Base-by-base conservation (phyloP, 2,797 vertebrate genomes). In the Podarcis siculus region DNA sequence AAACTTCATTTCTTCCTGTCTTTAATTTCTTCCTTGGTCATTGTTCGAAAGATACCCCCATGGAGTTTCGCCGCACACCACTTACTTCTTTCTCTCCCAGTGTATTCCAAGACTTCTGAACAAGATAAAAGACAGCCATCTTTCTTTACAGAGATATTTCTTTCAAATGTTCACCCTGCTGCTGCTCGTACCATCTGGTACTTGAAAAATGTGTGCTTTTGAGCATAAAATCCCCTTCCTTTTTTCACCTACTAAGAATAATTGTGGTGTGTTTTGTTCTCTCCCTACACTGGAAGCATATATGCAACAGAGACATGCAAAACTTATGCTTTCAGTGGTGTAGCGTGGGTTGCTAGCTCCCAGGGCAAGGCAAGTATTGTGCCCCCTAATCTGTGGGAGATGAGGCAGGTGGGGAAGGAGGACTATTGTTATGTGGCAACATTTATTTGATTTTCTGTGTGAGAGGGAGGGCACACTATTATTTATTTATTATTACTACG, bases 11-110 rank as follows among this genome's bases (percentile, higher is more conserved):
- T 94, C 21, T 37, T 67, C 79, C 88, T 4, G 1, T 49, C 2
- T 89, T 89, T 5, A 19, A 87, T 84, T 89, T 9, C 12, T 81
- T 87, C 19, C 23, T 55, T 84, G 61, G 35, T 35, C 3, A 66
- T 49, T 86, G 39, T 30, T 86, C 72, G 69, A 95, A 92, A 87
- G 85, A 45, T 21, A 83, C 64, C 67, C 42, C 42, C 8, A 2
- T 3, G 42, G 61, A 69, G 0, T 73, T 85, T 73, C 75, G 4
- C 72, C 66, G 17, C 58, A 86, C 3, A 73, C 35, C 61, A 66
- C 25, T 76, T 45, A 88, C 61, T 64, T 64, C 61, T 78, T 89
- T 87, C 5, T 86, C 21, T 80, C 49, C 8, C 66, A 25, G 3
- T 8, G 17, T 32, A 61, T 15, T 37, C 13, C 0, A 79, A 80